phyloP scores from a whole-genome alignment of 2,888 invertebrate species.

The Morpho helenor region DNA sequence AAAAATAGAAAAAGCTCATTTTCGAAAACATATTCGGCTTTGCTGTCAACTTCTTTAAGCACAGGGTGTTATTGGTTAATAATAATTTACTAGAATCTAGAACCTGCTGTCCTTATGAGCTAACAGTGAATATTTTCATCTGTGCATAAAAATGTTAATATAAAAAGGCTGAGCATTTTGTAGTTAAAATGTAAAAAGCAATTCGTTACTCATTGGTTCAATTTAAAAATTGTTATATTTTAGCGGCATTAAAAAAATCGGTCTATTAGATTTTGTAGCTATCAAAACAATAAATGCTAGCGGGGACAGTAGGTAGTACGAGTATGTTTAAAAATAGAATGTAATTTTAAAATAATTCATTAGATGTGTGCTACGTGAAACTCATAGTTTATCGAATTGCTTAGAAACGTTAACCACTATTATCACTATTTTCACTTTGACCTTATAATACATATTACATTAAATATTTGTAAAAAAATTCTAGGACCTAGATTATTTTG shows the following conservation, averaged over 20 bases:
- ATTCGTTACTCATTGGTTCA: too few species aligned
- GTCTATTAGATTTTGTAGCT: too few species aligned
- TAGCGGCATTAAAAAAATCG: too few species aligned
- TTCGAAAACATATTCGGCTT: neutral
- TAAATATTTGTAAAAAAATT: neutral
- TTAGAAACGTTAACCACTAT: slow-evolving; percentile 9
- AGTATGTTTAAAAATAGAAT: neutral
- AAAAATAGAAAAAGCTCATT: neutral
- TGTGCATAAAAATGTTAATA: neutral
- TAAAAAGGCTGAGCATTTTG: neutral
- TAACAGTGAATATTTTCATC: neutral
- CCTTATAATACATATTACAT: slow-evolving; percentile 2
- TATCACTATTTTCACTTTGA: slow-evolving; percentile 13
- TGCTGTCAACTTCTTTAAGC: neutral
- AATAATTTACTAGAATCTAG: neutral
- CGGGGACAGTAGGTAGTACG: too few species aligned
- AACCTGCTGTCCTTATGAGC: neutral
- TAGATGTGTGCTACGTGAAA: slow-evolving; percentile 8
- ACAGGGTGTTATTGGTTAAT: neutral
- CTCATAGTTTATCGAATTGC: slow-evolving; percentile 9
- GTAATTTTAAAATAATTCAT: neutral
- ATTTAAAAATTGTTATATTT: too few species aligned
- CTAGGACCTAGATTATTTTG: neutral
- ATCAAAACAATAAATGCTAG: too few species aligned
- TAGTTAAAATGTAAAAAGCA: too few species aligned